phyloP scores from a whole-genome alignment of 2,113 vertebrate genomes.

The Tonatia bakeri region DNA sequence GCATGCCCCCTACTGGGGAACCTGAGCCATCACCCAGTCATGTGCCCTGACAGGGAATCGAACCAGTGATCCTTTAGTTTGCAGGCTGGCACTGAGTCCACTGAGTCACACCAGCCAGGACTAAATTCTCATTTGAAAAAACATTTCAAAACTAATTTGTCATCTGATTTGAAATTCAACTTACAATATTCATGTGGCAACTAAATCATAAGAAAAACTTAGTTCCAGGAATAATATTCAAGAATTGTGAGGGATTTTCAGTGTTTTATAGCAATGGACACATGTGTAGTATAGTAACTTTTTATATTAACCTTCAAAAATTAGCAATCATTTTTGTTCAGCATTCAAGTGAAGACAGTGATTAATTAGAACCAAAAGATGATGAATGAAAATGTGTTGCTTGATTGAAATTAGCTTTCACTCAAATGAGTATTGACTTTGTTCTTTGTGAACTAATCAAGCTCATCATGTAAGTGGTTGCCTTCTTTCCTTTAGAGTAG shows the following conservation, averaged over 20 bases:
- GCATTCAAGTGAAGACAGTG: constrained; percentile 46
- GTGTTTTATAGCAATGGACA: background rate
- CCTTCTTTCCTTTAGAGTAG: constrained; percentile 34
- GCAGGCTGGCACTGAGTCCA: too few relatives aligned
- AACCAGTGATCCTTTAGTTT: too few relatives aligned
- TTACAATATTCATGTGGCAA: constrained; percentile 67
- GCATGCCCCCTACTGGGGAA: too few relatives aligned
- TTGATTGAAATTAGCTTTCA: constrained; percentile 69
- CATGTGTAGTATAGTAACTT: background rate
- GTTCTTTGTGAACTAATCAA: constrained; percentile 53
- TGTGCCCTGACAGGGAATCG: too few relatives aligned
- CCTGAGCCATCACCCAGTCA: too few relatives aligned
- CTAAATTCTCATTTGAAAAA: background rate
- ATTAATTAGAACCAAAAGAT: constrained; percentile 56
- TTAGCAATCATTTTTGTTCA: constrained; percentile 38
- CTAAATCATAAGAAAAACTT: constrained; percentile 70
- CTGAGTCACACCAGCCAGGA: too few relatives aligned
- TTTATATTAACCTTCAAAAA: constrained; percentile 50
- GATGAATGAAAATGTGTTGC: constrained; percentile 59
- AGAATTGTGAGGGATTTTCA: background rate
- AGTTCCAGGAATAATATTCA: background rate
- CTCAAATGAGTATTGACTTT: constrained; percentile 61
- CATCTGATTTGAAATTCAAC: constrained; percentile 63
- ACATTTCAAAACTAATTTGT: constrained; percentile 62
- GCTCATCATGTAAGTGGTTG: constrained; percentile 3